Conservation (phyloP, 2,797 vertebrate species). For the Sciaenops ocellatus region DNA sequence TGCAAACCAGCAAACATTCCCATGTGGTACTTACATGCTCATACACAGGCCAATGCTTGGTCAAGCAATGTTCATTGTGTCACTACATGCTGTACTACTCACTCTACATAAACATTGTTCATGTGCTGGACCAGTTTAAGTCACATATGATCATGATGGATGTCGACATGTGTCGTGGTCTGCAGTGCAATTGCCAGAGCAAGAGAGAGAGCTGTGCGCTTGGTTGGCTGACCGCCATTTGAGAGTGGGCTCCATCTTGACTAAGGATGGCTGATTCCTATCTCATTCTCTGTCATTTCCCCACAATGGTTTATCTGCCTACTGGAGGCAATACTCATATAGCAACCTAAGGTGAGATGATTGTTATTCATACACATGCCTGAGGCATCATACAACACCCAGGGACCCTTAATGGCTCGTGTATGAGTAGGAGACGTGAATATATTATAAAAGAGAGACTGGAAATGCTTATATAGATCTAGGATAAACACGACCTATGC, state of each 20-base stretch:
- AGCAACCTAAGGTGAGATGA: conserved; percentile 51
- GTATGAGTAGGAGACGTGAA: conserved; percentile 17
- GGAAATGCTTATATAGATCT: conserved; percentile 6
- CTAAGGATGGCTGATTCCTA: conserved; percentile 63
- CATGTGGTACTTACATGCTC: conserved; percentile 7
- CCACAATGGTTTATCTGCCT: conserved; percentile 53
- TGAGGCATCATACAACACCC: conserved; percentile 16
- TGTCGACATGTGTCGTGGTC: conserved; percentile 60
- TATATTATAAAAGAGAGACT: conserved; percentile 28
- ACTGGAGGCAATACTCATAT: conserved; percentile 33
- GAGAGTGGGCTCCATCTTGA: conserved; percentile 72
- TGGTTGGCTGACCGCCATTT: conserved; percentile 68
- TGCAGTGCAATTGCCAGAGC: conserved; percentile 38
- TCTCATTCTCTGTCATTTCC: conserved; percentile 52
- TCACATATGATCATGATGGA: conserved; percentile 63
- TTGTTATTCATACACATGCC: conserved; percentile 66
- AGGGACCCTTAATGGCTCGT: conserved; percentile 17
- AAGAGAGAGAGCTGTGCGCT: conserved; percentile 49
- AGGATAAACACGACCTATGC: conserved; percentile 2
- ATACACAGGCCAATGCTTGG: conserved; percentile 8
- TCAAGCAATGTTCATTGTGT: conserved; percentile 48
- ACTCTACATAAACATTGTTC: conserved; percentile 59
- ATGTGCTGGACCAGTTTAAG: conserved; percentile 55
- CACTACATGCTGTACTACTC: conserved; percentile 51
- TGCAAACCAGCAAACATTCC: conserved; percentile 30